Percentiles rank a stretch among this genome's conserved stretches.
Conservation (phyloP, 2,888 invertebrate genomes). For the Balanococcus diminutus region DNA sequence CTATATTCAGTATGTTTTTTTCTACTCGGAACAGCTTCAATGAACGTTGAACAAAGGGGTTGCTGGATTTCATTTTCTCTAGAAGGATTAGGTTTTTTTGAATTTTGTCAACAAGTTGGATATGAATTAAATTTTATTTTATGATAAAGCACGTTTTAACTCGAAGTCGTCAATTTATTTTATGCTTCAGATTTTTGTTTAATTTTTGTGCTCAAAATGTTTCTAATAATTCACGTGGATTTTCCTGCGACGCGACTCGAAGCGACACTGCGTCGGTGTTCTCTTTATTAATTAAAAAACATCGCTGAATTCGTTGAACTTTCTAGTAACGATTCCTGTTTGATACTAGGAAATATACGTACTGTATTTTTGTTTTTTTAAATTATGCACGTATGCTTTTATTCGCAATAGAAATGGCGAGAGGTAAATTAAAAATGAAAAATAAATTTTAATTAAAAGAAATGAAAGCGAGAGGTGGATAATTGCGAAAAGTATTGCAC, state of each 20-base stretch:
- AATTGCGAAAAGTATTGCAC: not conserved
- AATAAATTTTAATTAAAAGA: no score
- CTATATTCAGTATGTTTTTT: not conserved
- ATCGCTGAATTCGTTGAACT: not conserved
- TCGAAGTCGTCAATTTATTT: conserved; percentile 31
- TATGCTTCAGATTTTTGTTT: not conserved
- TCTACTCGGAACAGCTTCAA: not conserved
- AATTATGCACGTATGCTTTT: no score
- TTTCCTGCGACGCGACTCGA: no score
- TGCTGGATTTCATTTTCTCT: not conserved
- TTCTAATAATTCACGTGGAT: conserved; percentile 21
- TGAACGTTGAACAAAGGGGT: not conserved
- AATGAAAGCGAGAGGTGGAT: not conserved
- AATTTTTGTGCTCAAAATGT: not conserved
- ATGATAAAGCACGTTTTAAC: not conserved
- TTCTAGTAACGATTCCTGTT: not conserved
- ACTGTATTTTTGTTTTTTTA: not conserved
- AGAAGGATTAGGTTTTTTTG: not conserved
- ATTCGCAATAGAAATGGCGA: no score
- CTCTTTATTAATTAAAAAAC: conserved; percentile 11
- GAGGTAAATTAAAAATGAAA: not conserved
- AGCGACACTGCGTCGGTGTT: no score
- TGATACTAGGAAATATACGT: not conserved
- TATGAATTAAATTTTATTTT: not conserved
- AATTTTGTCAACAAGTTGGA: conserved; percentile 18